Base-by-base conservation (phyloP, 2,113 vertebrate species). In the Hippopotamus amphibius region DNA sequence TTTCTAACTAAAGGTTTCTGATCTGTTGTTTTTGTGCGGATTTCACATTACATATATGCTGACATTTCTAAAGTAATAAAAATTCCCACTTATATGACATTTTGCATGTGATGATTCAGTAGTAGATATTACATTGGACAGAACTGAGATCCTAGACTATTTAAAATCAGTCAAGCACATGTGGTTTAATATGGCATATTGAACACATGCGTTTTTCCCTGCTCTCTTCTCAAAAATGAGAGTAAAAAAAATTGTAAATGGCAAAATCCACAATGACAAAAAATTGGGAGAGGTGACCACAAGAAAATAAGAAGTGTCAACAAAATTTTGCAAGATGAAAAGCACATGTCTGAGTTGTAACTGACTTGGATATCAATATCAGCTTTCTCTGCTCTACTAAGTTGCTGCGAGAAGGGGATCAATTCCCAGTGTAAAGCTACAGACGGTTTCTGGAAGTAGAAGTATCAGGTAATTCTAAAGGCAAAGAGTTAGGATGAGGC, bases 21-120 rank as follows among this genome's bases (percentile, higher is more conserved):
- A 68, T 21, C 13, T 84, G 50, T 68, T 76, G 72, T 80, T 91
- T 93, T 93, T 95, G 48, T 96, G 30, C 14, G 81, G 19, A 95
- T 66, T 97, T 92, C 41, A 94, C 41, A 93, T 71, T 69, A 91
- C 14, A 57, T n/a, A 24, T 63, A 30, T 71, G 7, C 53, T 93
- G 80, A 74, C 19, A 19, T 94, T 92, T 89, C 74, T 87, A 76
- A 95, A 88, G 33, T 84, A 93, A 66, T 87, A 80, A 95, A 95
- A 91, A 53, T 76, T 90, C 65, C 33, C 50, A 19, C 37, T 68
- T 41, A 86, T 48, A 88, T 68, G 74, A 63, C 9, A 87, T 71
- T 96, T 90, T 88, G 4, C 55, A 77, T 92, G 22, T 93, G 41
- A 76, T 1, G n/a, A 74, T 83, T 83, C n/a, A 87, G n/a, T 90